Evolutionary conservation across 2,113 vertebrate species (phyloP).

Genomic region (Neolamprologus cancellatus): DNA sequence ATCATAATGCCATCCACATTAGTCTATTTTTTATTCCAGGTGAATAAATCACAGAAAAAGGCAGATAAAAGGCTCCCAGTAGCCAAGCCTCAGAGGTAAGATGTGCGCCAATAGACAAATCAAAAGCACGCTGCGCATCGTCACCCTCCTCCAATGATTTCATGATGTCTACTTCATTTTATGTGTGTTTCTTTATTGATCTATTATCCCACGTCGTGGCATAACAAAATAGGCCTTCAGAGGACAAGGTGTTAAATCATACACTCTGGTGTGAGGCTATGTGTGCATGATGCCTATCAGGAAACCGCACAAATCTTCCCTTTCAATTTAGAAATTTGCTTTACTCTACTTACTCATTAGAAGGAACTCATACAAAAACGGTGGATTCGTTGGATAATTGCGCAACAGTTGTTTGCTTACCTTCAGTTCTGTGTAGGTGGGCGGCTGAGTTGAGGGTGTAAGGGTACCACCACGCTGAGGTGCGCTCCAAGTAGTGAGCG

Average conservation of each 20-base stretch:
- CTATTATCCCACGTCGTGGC: slow-evolving; percentile 30
- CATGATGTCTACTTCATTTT: slow-evolving; percentile 53
- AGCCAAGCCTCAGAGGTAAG: slow-evolving; percentile 23
- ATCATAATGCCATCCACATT: neutral
- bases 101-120: slow-evolving; percentile 43
- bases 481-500: slow-evolving; percentile 91
- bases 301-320: neutral
- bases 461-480: slow-evolving; percentile 95
- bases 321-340: neutral
- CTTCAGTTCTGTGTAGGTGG: slow-evolving; percentile 85
- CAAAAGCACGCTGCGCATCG: slow-evolving; percentile 49
- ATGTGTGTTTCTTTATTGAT: slow-evolving; percentile 60
- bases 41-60: slow-evolving; percentile 10
- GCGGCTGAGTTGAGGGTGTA: slow-evolving; percentile 83
- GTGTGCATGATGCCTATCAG: neutral
- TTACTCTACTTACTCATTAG: neutral
- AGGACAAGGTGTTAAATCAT: neutral
- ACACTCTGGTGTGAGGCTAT: neutral
- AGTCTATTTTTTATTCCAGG: neutral
- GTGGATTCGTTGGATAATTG: neutral
- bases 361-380: neutral
- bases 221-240: slow-evolving; percentile 41
- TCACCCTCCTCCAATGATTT: slow-evolving; percentile 41
- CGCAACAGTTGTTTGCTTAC: slow-evolving; percentile 60
- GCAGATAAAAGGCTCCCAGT: slow-evolving; percentile 10